Evolutionary conservation across 2,113 vertebrate species (phyloP).

Genomic region (Chauna torquata): DNA sequence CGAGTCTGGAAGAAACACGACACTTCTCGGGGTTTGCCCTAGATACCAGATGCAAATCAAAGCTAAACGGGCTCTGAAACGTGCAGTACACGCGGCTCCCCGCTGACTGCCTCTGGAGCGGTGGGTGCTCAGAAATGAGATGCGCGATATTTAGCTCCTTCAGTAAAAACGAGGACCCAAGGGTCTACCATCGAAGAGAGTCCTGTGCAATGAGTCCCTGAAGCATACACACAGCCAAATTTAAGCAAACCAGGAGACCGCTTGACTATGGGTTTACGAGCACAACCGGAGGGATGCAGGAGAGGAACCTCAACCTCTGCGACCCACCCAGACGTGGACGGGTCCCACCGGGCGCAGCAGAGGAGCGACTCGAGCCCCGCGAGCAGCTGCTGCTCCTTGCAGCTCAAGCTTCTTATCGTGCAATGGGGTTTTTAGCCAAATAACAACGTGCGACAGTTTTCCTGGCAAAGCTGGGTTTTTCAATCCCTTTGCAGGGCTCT

Average conservation of each 20-base stretch:
- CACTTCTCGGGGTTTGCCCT: conserved; percentile 24
- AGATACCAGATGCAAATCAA: conserved; percentile 46
- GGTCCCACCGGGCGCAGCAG: neutral
- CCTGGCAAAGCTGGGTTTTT: neutral
- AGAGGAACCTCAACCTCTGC: neutral
- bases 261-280: fast-evolving
- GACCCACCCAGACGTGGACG: fast-evolving
- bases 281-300: neutral
- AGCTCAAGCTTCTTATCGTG: neutral
- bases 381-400: neutral
- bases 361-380: neutral
- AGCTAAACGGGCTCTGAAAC: conserved; percentile 21
- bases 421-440: neutral
- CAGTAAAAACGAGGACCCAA: fast-evolving
- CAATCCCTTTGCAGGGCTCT: neutral
- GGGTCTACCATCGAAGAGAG: neutral
- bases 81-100: neutral
- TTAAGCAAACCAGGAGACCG: neutral
- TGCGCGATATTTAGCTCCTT: neutral
- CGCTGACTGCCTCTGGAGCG: neutral
- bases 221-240: neutral
- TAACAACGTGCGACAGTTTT: fast-evolving
- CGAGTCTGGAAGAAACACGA: neutral
- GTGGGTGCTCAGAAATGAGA: neutral
- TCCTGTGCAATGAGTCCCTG: fast-evolving